Evolutionary conservation across 2,797 vertebrate species (phyloP).

Genomic region (Borostomias antarcticus): DNA sequence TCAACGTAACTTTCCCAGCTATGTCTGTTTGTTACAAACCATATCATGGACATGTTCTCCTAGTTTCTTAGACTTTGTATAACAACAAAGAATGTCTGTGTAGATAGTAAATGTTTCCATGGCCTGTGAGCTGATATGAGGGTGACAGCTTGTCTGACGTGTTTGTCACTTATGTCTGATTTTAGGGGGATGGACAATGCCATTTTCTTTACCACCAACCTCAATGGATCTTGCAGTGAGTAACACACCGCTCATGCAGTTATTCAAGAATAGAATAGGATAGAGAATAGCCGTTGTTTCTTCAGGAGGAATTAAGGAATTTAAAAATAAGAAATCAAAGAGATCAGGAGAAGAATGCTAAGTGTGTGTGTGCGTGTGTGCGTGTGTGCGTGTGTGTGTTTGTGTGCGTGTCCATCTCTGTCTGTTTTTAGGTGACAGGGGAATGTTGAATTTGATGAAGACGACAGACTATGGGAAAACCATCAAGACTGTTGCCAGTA

Average conservation of each 20-base stretch:
- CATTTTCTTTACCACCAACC: constrained; percentile 85
- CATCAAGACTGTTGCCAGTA: constrained; percentile 82
- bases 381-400: neutral
- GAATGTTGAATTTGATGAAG: constrained; percentile 84
- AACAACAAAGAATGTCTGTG: neutral
- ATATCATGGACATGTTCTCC: neutral
- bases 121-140: constrained; percentile 4
- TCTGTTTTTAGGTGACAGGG: constrained; percentile 80
- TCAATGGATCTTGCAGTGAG: constrained; percentile 93
- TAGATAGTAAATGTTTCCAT: constrained; percentile 2
- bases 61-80: neutral
- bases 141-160: constrained; percentile 15
- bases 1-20: constrained; percentile 1
- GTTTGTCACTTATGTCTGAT: constrained; percentile 41
- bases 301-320: no score
- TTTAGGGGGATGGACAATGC: constrained; percentile 81
- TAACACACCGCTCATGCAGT: no score
- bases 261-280: neutral
- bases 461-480: constrained; percentile 83
- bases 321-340: no score
- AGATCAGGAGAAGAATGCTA: no score
- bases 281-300: no score
- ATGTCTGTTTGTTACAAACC: neutral
- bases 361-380: no score
- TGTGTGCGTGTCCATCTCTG: neutral